Percentiles rank a stretch among this genome's conserved stretches.
phyloP scores from a whole-genome alignment of 1,140 invertebrate species.

The Drosophila jambulina region DNA sequence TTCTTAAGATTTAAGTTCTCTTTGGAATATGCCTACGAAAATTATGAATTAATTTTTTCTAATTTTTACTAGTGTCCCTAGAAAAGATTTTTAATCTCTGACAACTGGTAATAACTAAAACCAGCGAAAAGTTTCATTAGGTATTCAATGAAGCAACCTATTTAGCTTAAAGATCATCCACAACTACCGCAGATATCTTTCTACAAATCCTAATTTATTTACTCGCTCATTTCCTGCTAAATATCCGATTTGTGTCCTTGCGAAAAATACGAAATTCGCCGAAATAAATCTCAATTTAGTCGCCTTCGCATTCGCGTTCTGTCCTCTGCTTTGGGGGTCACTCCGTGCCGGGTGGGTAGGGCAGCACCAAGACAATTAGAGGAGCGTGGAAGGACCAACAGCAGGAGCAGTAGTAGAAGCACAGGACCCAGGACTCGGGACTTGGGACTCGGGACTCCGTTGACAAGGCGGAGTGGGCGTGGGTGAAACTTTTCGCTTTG shows the following conservation, averaged over 20 bases:
- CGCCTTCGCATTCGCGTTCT: slow-evolving; percentile 5
- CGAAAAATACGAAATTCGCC: slow-evolving; percentile 26
- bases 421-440: slow-evolving; percentile 18
- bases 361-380: slow-evolving; percentile 61
- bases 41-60: neutral
- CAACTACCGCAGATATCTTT: slow-evolving; percentile 5
- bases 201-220: slow-evolving; percentile 12
- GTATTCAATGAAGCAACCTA: neutral
- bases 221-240: slow-evolving; percentile 10
- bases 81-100: too few relatives aligned
- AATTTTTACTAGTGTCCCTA: too few relatives aligned
- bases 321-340: slow-evolving; percentile 11
- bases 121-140: neutral
- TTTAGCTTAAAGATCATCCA: neutral
- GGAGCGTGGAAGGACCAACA: slow-evolving; percentile 32
- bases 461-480: slow-evolving; percentile 27
- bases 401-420: neutral
- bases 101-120: neutral
- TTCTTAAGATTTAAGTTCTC: neutral
- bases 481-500: slow-evolving; percentile 64
- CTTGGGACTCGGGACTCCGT: slow-evolving; percentile 1
- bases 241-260: slow-evolving; percentile 14
- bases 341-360: slow-evolving; percentile 14
- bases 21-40: neutral
- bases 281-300: slow-evolving; percentile 42